These are phyloP conservation scores for Epizoanthus rinbou DNA, from an alignment of 92 coral and sea anemone genomes.

Conservation along the genomic window DNA sequence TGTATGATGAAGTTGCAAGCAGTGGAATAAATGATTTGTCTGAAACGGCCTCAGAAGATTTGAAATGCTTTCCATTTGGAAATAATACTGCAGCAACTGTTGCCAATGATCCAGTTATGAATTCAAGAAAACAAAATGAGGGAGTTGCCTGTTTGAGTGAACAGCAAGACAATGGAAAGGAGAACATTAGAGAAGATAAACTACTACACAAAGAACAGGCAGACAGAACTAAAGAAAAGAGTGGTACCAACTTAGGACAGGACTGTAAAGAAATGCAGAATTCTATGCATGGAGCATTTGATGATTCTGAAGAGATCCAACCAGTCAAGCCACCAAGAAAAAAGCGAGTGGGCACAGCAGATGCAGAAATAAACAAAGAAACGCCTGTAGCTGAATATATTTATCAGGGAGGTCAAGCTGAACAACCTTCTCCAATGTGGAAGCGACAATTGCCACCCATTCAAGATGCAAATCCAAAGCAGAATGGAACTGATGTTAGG, in stretches of 20 bases:
- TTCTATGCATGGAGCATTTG: constrained; percentile 1
- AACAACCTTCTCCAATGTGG: background rate
- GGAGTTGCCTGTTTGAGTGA: background rate
- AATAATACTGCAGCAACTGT: background rate
- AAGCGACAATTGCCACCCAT: constrained; percentile 24
- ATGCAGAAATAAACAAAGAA: background rate
- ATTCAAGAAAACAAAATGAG: background rate
- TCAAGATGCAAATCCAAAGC: background rate
- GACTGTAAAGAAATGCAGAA: background rate
- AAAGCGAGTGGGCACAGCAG: background rate
- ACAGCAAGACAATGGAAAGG: background rate
- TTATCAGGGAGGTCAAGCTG: background rate
- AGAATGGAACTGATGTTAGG: background rate
- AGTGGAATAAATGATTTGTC: background rate
- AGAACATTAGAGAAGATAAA: background rate
- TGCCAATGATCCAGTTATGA: background rate
- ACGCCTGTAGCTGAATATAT: background rate
- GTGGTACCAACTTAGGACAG: background rate
- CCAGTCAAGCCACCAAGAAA: constrained; percentile 40
- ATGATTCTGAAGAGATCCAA: background rate
- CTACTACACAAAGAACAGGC: background rate
- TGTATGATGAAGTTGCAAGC: constrained; percentile 21
- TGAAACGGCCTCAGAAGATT: background rate
- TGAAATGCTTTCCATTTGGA: background rate
- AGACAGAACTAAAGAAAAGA: background rate